These are phyloP conservation scores for Chauna torquata DNA, from an alignment of 2,113 vertebrate genomes.

Conservation along the genomic window DNA sequence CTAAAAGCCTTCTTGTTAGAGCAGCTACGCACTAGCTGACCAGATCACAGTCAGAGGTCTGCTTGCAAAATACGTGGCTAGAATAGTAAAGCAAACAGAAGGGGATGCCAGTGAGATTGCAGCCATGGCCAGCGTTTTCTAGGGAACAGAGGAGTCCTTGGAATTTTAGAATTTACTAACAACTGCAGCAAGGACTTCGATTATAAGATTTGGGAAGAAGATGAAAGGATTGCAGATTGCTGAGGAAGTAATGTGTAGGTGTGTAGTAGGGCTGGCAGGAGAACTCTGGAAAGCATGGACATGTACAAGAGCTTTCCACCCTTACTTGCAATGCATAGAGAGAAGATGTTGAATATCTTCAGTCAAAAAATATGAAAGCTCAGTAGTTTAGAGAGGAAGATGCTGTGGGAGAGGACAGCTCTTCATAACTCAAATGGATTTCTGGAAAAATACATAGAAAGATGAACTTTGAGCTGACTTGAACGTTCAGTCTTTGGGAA, in stretches of 20 bases:
- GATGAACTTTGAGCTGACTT: neutral
- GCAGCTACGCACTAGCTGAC: neutral
- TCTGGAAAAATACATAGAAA: neutral
- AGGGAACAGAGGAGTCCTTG: neutral
- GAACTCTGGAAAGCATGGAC: neutral
- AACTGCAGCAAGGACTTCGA: neutral
- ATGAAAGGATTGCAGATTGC: neutral
- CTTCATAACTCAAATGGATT: neutral
- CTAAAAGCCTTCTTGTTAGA: neutral
- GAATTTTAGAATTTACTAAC: neutral
- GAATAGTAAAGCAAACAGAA: neutral
- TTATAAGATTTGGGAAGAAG: neutral
- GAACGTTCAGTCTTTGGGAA: fast-evolving
- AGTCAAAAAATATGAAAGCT: neutral
- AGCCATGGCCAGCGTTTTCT: neutral
- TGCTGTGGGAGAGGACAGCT: neutral
- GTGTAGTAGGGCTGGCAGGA: neutral
- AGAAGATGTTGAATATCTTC: neutral
- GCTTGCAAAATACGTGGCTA: fast-evolving
- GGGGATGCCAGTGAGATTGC: neutral
- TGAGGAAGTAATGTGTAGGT: neutral
- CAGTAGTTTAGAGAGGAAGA: neutral
- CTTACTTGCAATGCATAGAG: neutral
- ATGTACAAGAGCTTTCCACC: neutral
- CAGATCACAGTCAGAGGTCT: neutral